These are phyloP conservation scores for Molothrus aeneus DNA, from an alignment of 2,797 vertebrate genomes.

Conservation along the genomic window DNA sequence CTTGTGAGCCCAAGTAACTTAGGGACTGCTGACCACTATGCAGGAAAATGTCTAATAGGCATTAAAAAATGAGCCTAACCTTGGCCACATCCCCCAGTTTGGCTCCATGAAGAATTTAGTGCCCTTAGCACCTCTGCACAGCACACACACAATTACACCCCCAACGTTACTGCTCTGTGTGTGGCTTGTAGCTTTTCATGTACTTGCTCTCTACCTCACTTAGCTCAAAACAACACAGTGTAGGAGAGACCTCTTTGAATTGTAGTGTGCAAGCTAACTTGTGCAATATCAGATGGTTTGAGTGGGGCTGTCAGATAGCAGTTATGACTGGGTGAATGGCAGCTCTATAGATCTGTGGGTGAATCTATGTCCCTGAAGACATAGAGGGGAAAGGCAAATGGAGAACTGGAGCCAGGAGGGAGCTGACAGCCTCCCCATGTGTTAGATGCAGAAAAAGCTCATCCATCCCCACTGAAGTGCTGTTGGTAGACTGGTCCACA, in stretches of 20 bases:
- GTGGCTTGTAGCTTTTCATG: background rate
- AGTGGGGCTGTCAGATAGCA: background rate
- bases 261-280: background rate
- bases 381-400: background rate
- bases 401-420: background rate
- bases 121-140: background rate
- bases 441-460: background rate
- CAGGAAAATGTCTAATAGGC: background rate
- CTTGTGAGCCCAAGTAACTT: background rate
- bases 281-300: background rate
- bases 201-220: background rate
- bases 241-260: background rate
- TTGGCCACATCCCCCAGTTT: background rate
- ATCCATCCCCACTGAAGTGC: background rate
- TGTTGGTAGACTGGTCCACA: background rate
- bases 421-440: background rate
- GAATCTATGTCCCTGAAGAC: background rate
- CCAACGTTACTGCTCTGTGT: rapidly evolving
- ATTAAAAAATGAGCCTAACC: background rate
- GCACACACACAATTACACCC: background rate
- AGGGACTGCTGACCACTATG: background rate
- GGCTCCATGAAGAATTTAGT: background rate
- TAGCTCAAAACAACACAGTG: background rate
- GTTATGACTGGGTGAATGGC: background rate
- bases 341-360: too few species aligned